Evolutionary conservation across 2,888 invertebrate species (phyloP).

Genomic region (Anagyrus pseudococci): DNA sequence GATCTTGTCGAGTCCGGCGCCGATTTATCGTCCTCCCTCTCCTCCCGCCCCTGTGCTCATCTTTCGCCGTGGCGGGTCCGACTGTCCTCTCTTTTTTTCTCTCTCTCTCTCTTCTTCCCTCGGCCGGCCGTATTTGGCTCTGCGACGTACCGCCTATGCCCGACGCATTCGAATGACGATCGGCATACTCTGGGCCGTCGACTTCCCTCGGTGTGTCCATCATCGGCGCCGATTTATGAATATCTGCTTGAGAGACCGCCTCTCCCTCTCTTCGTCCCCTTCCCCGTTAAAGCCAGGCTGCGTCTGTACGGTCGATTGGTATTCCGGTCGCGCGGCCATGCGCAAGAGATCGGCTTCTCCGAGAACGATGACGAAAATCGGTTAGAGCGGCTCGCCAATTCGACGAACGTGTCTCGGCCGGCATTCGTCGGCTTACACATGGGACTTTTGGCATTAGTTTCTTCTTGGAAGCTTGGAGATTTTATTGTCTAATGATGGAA

Average conservation of each 20-base stretch:
- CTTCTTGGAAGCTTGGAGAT: background rate
- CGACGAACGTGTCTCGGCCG: background rate
- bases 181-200: background rate
- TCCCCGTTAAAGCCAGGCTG: background rate
- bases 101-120: background rate
- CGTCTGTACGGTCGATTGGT: conserved; percentile 9
- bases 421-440: background rate
- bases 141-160: conserved; percentile 22
- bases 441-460: background rate
- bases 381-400: background rate
- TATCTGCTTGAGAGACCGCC: background rate
- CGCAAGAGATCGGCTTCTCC: conserved; percentile 6
- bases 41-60: background rate
- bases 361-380: conserved; percentile 15
- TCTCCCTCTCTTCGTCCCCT: background rate
- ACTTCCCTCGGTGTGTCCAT: background rate
- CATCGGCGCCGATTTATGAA: background rate
- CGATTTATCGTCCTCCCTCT: conserved; percentile 16
- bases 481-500: background rate
- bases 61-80: conserved; percentile 6
- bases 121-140: conserved; percentile 26
- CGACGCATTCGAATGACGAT: conserved; percentile 29
- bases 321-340: conserved; percentile 1
- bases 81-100: background rate
- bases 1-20: background rate